These are phyloP conservation scores for Sinelater perroti DNA, from an alignment of 2,888 invertebrate genomes.

Conservation along the genomic window DNA sequence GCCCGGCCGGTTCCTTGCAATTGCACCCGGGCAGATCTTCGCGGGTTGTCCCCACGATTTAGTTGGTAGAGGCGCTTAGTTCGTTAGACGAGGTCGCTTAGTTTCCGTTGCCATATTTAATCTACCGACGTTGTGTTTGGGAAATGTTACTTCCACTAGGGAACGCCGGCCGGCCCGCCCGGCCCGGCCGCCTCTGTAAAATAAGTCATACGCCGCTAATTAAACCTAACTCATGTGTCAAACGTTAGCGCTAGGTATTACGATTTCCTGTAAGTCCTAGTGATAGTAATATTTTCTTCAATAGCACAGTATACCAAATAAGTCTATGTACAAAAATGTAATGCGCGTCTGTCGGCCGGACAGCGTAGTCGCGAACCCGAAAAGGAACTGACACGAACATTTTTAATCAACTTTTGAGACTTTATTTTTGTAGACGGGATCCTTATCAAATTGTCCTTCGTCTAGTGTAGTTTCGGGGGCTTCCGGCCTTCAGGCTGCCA, in stretches of 20 bases:
- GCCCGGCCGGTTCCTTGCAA: too few relatives aligned
- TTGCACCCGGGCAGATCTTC: too few relatives aligned
- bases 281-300: slow-evolving; percentile 44
- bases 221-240: slow-evolving; percentile 41
- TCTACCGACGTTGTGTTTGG: slow-evolving; percentile 25
- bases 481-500: slow-evolving; percentile 44
- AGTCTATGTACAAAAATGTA: slow-evolving; percentile 44
- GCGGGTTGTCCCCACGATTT: too few relatives aligned
- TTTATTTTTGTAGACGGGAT: slow-evolving; percentile 52
- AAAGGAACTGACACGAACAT: slow-evolving; percentile 50
- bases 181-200: slow-evolving; percentile 7
- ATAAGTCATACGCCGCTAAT: slow-evolving; percentile 18
- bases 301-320: slow-evolving; percentile 52
- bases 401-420: slow-evolving; percentile 47
- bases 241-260: slow-evolving; percentile 38
- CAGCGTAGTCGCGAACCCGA: slow-evolving; percentile 50
- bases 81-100: slow-evolving; percentile 11
- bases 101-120: slow-evolving; percentile 42
- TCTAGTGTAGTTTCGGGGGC: slow-evolving; percentile 44
- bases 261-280: slow-evolving; percentile 40
- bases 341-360: slow-evolving; percentile 39
- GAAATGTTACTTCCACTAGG: slow-evolving; percentile 43
- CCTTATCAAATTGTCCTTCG: slow-evolving; percentile 47
- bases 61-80: too few relatives aligned
- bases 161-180: too few relatives aligned